Percentiles rank a stretch among this genome's conserved stretches.
Conservation (phyloP, 2,113 vertebrate genomes). For the Callipepla squamata region DNA sequence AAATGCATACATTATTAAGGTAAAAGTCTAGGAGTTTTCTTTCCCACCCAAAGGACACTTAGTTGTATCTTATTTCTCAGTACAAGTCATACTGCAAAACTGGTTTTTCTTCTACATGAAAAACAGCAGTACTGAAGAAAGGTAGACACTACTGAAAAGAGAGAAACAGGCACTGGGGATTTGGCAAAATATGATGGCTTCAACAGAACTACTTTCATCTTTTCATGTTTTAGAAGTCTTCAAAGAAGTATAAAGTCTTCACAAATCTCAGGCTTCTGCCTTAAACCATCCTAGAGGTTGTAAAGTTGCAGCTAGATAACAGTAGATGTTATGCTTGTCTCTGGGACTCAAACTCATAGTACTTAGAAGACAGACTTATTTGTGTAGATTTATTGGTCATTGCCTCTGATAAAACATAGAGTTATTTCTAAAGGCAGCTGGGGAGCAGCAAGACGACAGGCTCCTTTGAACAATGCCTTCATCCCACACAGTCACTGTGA, state of each 20-base stretch:
- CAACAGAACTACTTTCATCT: conserved; percentile 28
- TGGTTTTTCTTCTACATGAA: not conserved
- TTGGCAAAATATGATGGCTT: not conserved
- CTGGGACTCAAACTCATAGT: not conserved
- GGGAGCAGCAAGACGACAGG: not conserved
- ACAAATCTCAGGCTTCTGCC: conserved; percentile 39
- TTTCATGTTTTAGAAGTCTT: not conserved
- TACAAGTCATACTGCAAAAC: conserved; percentile 17
- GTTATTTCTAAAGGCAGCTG: not conserved
- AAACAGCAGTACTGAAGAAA: not conserved
- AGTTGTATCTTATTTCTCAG: not conserved
- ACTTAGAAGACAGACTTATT: not conserved
- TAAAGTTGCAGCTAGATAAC: conserved; percentile 19
- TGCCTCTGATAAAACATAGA: not conserved
- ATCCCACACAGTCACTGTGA: not conserved
- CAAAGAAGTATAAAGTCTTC: conserved; percentile 23
- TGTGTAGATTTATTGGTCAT: not conserved
- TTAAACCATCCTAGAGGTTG: not conserved
- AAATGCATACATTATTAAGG: not conserved
- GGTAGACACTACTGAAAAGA: not conserved
- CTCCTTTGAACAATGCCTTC: not conserved
- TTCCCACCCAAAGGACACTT: not conserved
- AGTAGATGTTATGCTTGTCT: not conserved
- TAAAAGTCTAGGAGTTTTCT: not conserved
- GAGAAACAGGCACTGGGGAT: not conserved